These are phyloP conservation scores for Habroteleia sp. DNA, from an alignment of 2,888 invertebrate species.

Conservation along the genomic window DNA sequence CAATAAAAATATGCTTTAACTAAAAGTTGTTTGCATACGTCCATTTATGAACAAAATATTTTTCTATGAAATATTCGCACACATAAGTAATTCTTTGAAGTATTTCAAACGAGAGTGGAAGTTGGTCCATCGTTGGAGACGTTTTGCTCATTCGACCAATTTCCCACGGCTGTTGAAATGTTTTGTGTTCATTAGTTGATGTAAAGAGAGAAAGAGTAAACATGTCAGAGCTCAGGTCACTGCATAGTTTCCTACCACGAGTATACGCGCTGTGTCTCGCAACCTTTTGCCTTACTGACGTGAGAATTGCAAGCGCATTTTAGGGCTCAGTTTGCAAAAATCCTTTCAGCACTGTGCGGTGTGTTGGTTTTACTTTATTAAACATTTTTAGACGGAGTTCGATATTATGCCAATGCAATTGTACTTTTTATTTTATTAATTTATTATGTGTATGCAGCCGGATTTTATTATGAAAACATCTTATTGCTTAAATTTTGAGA, in stretches of 20 bases:
- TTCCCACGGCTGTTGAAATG: constrained; percentile 80
- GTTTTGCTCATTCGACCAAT: constrained; percentile 66
- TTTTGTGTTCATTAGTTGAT: constrained; percentile 80
- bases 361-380: constrained; percentile 47
- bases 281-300: constrained; percentile 63
- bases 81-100: constrained; percentile 14
- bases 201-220: constrained; percentile 66
- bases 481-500: too few relatives aligned
- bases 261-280: constrained; percentile 56
- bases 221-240: constrained; percentile 55
- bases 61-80: neutral
- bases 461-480: too few relatives aligned
- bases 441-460: too few relatives aligned
- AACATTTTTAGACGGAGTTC: too few relatives aligned
- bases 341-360: constrained; percentile 50
- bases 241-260: constrained; percentile 62
- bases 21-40: too few relatives aligned
- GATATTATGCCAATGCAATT: too few relatives aligned
- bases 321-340: constrained; percentile 66
- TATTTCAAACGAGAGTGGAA: constrained; percentile 2
- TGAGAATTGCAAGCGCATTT: constrained; percentile 63
- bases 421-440: too few relatives aligned
- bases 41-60: constrained; percentile 7
- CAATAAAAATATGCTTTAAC: too few relatives aligned
- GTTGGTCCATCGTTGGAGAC: constrained; percentile 44